These are phyloP conservation scores for Danio tinwini DNA, from an alignment of 2,797 vertebrate species.

Conservation along the genomic window DNA sequence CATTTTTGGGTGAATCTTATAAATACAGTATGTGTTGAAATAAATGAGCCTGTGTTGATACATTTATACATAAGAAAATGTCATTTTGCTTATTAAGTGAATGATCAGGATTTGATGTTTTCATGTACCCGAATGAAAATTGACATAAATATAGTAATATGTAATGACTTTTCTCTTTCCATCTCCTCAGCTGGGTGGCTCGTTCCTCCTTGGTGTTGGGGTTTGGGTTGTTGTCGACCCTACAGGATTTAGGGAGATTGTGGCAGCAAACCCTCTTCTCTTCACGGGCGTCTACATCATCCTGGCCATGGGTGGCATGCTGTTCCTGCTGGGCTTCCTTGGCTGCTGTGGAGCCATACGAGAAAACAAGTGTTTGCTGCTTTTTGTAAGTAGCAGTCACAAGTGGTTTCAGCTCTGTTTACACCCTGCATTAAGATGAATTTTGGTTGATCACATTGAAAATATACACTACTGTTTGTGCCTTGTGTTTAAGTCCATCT, in stretches of 20 bases:
- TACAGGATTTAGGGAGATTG: conserved; percentile 93
- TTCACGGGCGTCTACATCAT: conserved; percentile 93
- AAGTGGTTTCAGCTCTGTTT: too few species aligned
- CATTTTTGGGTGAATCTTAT: too few species aligned
- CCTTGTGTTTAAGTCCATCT: too few species aligned
- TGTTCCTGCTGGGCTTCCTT: conserved; percentile 94
- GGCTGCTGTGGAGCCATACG: conserved; percentile 96
- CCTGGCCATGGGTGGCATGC: conserved; percentile 92
- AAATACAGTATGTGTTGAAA: too few species aligned
- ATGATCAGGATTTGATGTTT: neutral
- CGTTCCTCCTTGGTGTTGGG: conserved; percentile 91
- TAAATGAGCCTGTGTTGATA: too few species aligned
- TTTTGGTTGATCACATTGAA: too few species aligned
- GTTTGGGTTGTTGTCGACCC: conserved; percentile 96
- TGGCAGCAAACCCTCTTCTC: conserved; percentile 90
- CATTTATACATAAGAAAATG: neutral
- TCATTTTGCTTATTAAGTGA: neutral
- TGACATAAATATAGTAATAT: neutral
- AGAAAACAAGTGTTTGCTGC: conserved; percentile 95
- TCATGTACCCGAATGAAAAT: neutral
- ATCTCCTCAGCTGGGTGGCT: conserved; percentile 86
- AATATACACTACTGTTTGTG: too few species aligned
- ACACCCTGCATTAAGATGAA: too few species aligned
- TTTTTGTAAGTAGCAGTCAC: conserved; percentile 86
- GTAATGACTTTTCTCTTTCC: conserved; percentile 12